Conservation (phyloP, 2,888 invertebrate genomes). For the Xestia rhomboidea region DNA sequence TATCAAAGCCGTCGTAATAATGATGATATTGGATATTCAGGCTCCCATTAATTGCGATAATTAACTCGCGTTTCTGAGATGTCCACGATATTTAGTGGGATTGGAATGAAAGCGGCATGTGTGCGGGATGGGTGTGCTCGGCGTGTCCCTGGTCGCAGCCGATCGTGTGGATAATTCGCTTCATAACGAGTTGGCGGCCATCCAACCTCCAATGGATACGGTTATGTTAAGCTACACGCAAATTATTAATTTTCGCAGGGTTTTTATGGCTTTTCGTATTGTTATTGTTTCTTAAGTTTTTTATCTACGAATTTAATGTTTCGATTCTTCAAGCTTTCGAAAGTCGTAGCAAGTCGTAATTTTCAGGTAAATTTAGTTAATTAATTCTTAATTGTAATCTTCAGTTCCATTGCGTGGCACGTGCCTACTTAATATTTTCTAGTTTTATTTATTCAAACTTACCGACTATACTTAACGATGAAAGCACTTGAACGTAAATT, state of each 20-base stretch:
- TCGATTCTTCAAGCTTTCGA: conserved; percentile 10
- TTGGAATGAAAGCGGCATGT: conserved; percentile 65
- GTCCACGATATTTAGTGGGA: conserved; percentile 65
- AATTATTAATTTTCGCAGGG: conserved; percentile 67
- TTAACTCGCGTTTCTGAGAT: conserved; percentile 63
- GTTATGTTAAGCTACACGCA: conserved; percentile 71
- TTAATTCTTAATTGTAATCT: conserved; percentile 18
- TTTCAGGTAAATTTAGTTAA: conserved; percentile 22
- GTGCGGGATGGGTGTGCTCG: conserved; percentile 61
- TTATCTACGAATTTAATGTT: background rate
- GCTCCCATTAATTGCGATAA: conserved; percentile 57
- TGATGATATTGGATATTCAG: conserved; percentile 56
- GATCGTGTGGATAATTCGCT: conserved; percentile 68
- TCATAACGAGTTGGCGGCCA: conserved; percentile 71
- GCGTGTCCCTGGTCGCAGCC: conserved; percentile 64
- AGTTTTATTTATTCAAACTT: background rate
- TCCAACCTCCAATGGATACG: conserved; percentile 69
- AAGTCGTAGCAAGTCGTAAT: conserved; percentile 22
- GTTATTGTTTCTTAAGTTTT: conserved; percentile 37
- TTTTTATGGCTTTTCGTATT: conserved; percentile 53
- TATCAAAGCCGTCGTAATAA: conserved; percentile 54
- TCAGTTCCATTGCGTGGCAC: conserved; percentile 3
- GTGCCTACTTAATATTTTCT: background rate
- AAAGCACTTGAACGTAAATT: background rate
- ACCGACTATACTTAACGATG: background rate